Conservation (phyloP, 1,140 invertebrate species). For the Druon quercuslanigerum region DNA sequence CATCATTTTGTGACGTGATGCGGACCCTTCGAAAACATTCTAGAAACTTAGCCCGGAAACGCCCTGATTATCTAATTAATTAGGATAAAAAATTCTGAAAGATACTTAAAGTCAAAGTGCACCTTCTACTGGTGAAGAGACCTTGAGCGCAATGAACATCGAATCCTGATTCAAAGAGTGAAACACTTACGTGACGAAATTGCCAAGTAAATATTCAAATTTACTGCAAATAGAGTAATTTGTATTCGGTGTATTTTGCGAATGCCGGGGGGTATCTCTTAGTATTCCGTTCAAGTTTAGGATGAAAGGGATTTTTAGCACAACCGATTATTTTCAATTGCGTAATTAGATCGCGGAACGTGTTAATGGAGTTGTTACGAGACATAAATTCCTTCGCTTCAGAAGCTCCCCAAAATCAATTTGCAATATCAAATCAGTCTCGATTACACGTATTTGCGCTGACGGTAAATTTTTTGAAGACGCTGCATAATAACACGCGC, state of each 20-base stretch:
- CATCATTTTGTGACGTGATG: too few species aligned
- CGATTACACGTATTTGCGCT: slow-evolving; percentile 7
- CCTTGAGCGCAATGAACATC: not conserved
- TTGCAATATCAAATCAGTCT: not conserved
- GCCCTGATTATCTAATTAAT: too few species aligned
- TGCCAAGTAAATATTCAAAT: slow-evolving; percentile 19
- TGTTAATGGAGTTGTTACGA: slow-evolving; percentile 15
- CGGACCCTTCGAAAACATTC: too few species aligned
- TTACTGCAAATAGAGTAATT: slow-evolving; percentile 7
- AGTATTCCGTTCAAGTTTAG: slow-evolving; percentile 4
- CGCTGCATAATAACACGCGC: not conserved
- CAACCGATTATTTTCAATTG: slow-evolving; percentile 18
- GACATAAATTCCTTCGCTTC: slow-evolving; percentile 13
- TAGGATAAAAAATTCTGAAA: too few species aligned
- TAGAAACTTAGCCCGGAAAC: too few species aligned
- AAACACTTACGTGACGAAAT: slow-evolving; percentile 9
- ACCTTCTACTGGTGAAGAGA: too few species aligned
- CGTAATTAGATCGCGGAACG: slow-evolving; percentile 21
- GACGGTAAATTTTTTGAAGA: not conserved
- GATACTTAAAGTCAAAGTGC: too few species aligned
- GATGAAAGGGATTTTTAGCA: not conserved
- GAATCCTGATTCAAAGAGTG: not conserved
- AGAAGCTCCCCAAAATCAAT: slow-evolving; percentile 26
- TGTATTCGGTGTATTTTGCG: slow-evolving; percentile 23
- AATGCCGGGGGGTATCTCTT: not conserved